These are phyloP conservation scores for Trichosurus vulpecula DNA, from an alignment of 2,797 vertebrate genomes.

Conservation along the genomic window DNA sequence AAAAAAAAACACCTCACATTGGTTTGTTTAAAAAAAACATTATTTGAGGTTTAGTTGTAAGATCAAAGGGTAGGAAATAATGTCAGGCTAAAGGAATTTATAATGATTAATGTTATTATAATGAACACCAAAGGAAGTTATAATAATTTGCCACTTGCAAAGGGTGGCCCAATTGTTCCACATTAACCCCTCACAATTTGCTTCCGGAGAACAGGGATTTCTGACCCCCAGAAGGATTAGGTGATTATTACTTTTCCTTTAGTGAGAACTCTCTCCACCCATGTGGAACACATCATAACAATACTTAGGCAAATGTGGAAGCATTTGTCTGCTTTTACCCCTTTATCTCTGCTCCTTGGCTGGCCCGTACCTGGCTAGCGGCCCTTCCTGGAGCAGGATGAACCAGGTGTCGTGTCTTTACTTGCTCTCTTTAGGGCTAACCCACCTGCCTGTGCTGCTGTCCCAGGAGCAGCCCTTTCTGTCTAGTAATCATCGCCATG, in stretches of 20 bases:
- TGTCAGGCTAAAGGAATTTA: constrained; percentile 19
- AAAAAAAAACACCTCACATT: too few species aligned
- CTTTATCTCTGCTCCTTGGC: neutral
- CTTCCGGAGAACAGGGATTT: neutral
- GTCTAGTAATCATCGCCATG: constrained; percentile 52
- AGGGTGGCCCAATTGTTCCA: neutral
- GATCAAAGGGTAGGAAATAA: constrained; percentile 57
- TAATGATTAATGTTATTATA: constrained; percentile 8
- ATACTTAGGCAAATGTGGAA: neutral
- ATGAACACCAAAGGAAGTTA: constrained; percentile 21
- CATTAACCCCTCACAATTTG: neutral
- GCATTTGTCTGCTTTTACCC: accelerated
- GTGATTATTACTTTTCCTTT: neutral
- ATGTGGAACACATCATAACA: accelerated
- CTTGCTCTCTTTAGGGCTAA: constrained; percentile 69
- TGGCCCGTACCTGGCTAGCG: constrained; percentile 17
- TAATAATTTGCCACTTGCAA: constrained; percentile 1
- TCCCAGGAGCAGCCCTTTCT: neutral
- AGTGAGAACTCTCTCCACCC: neutral
- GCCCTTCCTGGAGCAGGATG: constrained; percentile 30
- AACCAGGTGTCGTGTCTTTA: constrained; percentile 51
- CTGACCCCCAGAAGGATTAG: neutral
- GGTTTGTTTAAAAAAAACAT: constrained; percentile 28
- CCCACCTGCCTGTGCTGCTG: constrained; percentile 57
- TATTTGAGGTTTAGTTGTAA: constrained; percentile 7